Evolutionary conservation across 2,113 vertebrate species (phyloP), one percentile per base, ranked within the genome.

Genomic region (Daboia siamensis): DNA sequence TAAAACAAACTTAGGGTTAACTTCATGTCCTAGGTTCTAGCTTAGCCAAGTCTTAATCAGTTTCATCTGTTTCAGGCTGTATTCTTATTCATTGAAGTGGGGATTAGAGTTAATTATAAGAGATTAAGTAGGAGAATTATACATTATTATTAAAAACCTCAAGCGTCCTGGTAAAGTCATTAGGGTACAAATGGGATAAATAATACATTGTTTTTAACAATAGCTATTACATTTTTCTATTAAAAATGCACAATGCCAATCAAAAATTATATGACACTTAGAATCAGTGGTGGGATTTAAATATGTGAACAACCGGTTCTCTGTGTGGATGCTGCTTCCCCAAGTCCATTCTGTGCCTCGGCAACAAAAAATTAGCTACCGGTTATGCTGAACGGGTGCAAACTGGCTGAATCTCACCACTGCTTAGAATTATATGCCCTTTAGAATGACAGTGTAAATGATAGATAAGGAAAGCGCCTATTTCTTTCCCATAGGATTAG

Each of bases 81-180:
- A 26, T 91, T 55, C 17, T 85, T 55, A 91, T 55, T 57, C 24
- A 85, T 85, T 57, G 52, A 57, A 46, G 85, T 57, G 33, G 74
- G 24, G 44, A 91, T 91, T 91, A 46, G 9, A 91, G 12, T 74
- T 74, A 29, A 48, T 74, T 64, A 89, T 89, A 46, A 88, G 44
- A 80, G 15, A 80, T 39, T 80, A 55, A 55, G 69, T 80, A 39
- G 17, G 69, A 80, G 1, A 80, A 88, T 64, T 64, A 64, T 44
- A 69, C 24, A 46, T 26, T 90, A 52, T 48, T 52, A 69, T 74
- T 17, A 51, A 52, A 90, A 90, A 2, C 33, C 33, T 8, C 69
- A 39, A 80, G 69, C 0, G 5, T 69, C 29, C 29, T n/a, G 29
- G 29, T 33, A 80, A 80, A 20, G 17, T 80, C 69, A 39, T 80